A percentile compares a stretch with the other conserved stretches of the same genome.
Evolutionary conservation across 1,140 invertebrate genomes (phyloP).

Genomic region (Dreissena polymorpha): DNA sequence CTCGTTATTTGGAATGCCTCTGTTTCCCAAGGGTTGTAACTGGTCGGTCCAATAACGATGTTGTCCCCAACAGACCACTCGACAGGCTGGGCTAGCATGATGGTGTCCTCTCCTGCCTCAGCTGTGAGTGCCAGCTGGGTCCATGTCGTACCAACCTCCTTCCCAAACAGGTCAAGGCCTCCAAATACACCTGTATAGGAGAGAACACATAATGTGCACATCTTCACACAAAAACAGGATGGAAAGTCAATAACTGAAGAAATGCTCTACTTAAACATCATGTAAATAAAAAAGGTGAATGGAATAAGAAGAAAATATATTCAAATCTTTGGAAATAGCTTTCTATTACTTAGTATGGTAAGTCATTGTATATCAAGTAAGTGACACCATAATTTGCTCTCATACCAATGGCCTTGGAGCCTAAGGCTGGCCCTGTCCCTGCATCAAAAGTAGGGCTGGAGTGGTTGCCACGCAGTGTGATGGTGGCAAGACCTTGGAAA

Average conservation of each 20-base stretch:
- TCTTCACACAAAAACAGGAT: too few relatives aligned
- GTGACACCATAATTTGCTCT: too few relatives aligned
- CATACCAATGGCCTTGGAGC: conserved; percentile 23
- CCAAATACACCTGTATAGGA: conserved; percentile 63
- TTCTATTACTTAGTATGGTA: too few relatives aligned
- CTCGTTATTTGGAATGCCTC: conserved; percentile 62
- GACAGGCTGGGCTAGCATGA: conserved; percentile 56
- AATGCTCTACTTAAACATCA: too few relatives aligned
- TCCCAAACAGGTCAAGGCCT: conserved; percentile 65
- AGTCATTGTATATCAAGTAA: too few relatives aligned
- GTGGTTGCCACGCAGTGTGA: conserved; percentile 69
- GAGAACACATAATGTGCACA: too few relatives aligned
- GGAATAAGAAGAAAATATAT: too few relatives aligned
- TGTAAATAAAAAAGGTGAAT: too few relatives aligned
- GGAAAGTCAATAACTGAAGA: too few relatives aligned
- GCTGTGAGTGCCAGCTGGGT: conserved; percentile 62
- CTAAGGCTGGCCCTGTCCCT: conserved; percentile 49
- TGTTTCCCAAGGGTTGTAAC: conserved; percentile 60
- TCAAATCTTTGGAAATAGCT: too few relatives aligned
- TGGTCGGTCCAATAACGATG: conserved; percentile 66
- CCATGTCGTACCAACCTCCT: conserved; percentile 55
- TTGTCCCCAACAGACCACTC: conserved; percentile 64
- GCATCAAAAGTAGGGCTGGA: conserved; percentile 56
- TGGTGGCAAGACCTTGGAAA: conserved; percentile 65
- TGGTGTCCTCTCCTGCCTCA: conserved; percentile 46